Percentiles rank a stretch among this genome's conserved stretches.
Evolutionary conservation across 1,140 invertebrate genomes (phyloP).

Genomic region (Neomicropteryx cornuta): DNA sequence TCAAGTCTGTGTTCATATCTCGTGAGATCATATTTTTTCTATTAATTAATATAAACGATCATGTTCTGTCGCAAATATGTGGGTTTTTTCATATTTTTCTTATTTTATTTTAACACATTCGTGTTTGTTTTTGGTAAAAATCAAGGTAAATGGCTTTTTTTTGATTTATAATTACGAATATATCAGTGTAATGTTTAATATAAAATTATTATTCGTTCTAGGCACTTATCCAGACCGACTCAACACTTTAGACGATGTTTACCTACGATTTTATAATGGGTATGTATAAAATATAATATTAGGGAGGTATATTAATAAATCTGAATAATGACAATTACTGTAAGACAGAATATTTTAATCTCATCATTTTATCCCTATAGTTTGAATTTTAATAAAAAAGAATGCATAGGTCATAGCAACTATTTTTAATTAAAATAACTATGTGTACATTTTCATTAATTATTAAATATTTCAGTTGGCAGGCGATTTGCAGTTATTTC

Average conservation of each 20-base stretch:
- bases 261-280: slow-evolving; percentile 15
- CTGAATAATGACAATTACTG: not conserved
- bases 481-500: too few relatives aligned
- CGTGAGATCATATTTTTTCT: too few relatives aligned
- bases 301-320: not conserved
- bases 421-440: not conserved
- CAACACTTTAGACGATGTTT: slow-evolving; percentile 13
- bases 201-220: slow-evolving; percentile 10
- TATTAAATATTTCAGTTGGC: not conserved
- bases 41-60: too few relatives aligned
- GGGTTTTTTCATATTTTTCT: too few relatives aligned
- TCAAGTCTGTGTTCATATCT: too few relatives aligned
- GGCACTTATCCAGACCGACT: slow-evolving; percentile 12
- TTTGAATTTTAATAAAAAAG: slow-evolving; percentile 2
- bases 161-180: too few relatives aligned
- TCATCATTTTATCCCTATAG: not conserved
- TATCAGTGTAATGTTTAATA: not conserved
- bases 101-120: too few relatives aligned
- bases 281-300: slow-evolving; percentile 4
- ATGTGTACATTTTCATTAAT: not conserved
- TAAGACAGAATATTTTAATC: not conserved
- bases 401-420: not conserved
- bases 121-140: too few relatives aligned
- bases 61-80: too few relatives aligned
- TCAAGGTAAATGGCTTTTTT: too few relatives aligned